Conservation (phyloP, 2,113 vertebrate genomes). For the Propithecus coquereli region DNA sequence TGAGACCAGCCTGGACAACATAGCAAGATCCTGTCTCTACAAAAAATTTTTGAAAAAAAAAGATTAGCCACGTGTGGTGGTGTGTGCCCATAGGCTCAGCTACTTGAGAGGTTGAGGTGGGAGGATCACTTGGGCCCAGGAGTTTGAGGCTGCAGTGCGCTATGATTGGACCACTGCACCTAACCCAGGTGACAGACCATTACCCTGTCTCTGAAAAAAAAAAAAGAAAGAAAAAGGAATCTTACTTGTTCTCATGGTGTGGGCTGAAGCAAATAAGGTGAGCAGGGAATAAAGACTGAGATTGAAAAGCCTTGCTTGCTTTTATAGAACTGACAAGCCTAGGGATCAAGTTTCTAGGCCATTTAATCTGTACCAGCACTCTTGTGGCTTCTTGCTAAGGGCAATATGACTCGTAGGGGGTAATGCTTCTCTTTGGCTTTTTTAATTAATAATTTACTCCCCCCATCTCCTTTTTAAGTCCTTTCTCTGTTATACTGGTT, state of each 20-base stretch:
- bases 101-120: too few relatives aligned
- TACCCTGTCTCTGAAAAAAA: too few relatives aligned
- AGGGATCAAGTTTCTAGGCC: conserved; percentile 39
- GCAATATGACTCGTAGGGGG: conserved; percentile 38
- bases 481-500: not conserved
- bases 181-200: too few relatives aligned
- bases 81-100: too few relatives aligned
- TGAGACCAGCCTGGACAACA: too few relatives aligned
- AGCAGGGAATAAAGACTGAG: conserved; percentile 10
- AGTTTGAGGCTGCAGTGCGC: too few relatives aligned
- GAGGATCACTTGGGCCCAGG: too few relatives aligned
- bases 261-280: not conserved
- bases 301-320: not conserved
- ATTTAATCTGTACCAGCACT: conserved; percentile 2
- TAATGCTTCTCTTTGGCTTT: not conserved
- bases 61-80: too few relatives aligned
- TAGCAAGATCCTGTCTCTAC: too few relatives aligned
- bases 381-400: conserved; percentile 35
- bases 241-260: not conserved
- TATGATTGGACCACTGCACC: too few relatives aligned
- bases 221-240: not conserved
- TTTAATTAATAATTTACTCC: not conserved
- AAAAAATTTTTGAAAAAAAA: too few relatives aligned
- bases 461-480: not conserved
- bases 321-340: not conserved